phyloP scores from a whole-genome alignment of 2,888 invertebrate species.

The Agrochola lychnidis region DNA sequence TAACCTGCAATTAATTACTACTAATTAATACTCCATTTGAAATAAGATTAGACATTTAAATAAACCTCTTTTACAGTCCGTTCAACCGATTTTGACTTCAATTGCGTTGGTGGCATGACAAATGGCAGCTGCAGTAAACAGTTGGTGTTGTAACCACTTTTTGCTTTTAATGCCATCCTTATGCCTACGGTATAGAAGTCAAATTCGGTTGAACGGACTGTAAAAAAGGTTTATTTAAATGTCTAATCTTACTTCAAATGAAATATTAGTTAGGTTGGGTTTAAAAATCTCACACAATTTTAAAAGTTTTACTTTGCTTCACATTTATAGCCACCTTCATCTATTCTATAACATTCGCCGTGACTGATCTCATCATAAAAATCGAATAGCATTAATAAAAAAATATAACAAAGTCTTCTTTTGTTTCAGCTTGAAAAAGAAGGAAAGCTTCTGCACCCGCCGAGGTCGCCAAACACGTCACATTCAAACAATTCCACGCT shows the following conservation, averaged over 20 bases:
- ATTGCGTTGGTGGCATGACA: too few relatives aligned
- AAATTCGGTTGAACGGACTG: too few relatives aligned
- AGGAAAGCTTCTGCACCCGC: slow-evolving; percentile 85
- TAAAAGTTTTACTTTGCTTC: not conserved
- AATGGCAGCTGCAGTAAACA: too few relatives aligned
- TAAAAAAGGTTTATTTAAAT: too few relatives aligned
- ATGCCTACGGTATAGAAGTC: too few relatives aligned
- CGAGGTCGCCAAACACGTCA: slow-evolving; percentile 85
- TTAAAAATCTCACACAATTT: not conserved
- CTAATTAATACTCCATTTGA: too few relatives aligned
- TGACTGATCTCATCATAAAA: not conserved
- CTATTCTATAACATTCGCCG: not conserved
- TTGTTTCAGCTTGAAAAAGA: slow-evolving; percentile 89
- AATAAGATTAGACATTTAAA: too few relatives aligned
- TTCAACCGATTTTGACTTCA: too few relatives aligned
- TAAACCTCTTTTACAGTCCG: too few relatives aligned
- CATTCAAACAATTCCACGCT: slow-evolving; percentile 88
- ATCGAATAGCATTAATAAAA: not conserved
- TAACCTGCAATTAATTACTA: not conserved
- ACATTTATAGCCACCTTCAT: not conserved
- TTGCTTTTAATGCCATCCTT: too few relatives aligned
- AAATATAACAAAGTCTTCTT: slow-evolving; percentile 22
- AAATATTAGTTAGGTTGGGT: not conserved
- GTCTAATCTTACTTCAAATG: too few relatives aligned
- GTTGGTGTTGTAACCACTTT: too few relatives aligned